Conservation (phyloP, 2,797 vertebrate genomes). For the Rhinatrema bivittatum region DNA sequence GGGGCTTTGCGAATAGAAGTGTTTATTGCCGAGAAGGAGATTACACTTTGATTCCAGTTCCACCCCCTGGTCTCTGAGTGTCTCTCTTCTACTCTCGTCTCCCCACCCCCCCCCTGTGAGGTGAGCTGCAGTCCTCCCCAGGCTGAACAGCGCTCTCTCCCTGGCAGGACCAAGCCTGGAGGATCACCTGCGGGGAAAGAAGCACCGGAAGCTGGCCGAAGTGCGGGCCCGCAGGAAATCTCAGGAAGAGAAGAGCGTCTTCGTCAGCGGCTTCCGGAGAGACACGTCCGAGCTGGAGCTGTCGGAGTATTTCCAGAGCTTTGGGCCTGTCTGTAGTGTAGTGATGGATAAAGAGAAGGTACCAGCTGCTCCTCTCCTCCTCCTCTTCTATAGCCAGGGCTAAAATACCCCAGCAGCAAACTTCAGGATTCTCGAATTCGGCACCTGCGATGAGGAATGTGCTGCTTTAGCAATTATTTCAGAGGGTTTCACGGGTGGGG, state of each 20-base stretch:
- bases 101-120: not conserved
- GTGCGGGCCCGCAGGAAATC: slow-evolving; percentile 61
- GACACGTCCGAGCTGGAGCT: slow-evolving; percentile 59
- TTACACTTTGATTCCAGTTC: too few relatives aligned
- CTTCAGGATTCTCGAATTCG: too few relatives aligned
- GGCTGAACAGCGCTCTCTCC: too few relatives aligned
- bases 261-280: slow-evolving; percentile 75
- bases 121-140: too few relatives aligned
- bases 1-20: too few relatives aligned
- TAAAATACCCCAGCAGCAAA: too few relatives aligned
- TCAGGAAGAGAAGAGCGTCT: slow-evolving; percentile 79
- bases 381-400: too few relatives aligned
- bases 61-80: not conserved
- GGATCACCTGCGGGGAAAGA: slow-evolving; percentile 73
- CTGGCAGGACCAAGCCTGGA: slow-evolving; percentile 65
- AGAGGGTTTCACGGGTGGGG: too few relatives aligned
- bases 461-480: not conserved
- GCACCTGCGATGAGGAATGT: too few relatives aligned
- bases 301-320: slow-evolving; percentile 65
- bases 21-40: too few relatives aligned
- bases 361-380: not conserved
- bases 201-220: slow-evolving; percentile 63
- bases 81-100: not conserved
- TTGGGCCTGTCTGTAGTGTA: slow-evolving; percentile 65
- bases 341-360: slow-evolving; percentile 92